phyloP scores from a whole-genome alignment of 1,140 invertebrate genomes.

The Dufourea novaeangliae region DNA sequence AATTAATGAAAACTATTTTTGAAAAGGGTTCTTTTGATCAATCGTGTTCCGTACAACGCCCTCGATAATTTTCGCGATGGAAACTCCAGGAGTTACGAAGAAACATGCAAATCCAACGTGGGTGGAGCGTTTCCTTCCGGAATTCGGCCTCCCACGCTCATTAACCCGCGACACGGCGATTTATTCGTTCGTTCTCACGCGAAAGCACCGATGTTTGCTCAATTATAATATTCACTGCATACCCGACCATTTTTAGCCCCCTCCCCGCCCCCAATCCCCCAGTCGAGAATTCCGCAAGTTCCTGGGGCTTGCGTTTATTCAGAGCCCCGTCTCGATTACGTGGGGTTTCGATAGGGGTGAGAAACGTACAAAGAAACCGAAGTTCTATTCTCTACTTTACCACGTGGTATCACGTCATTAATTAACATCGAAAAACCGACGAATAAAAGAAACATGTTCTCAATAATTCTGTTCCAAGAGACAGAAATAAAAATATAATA shows the following conservation, averaged over 20 bases:
- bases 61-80: background rate
- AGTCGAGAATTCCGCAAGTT: background rate
- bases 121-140: background rate
- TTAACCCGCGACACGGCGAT: background rate
- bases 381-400: background rate
- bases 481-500: too few relatives aligned
- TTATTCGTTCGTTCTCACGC: background rate
- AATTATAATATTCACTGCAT: slow-evolving; percentile 5
- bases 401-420: slow-evolving; percentile 4
- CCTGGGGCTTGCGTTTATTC: background rate
- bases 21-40: too few relatives aligned
- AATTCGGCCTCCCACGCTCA: background rate
- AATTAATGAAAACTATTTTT: too few relatives aligned
- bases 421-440: slow-evolving; percentile 4
- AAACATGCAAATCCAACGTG: background rate
- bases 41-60: background rate
- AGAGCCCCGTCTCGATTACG: background rate
- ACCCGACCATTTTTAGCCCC: background rate
- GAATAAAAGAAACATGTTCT: too few relatives aligned
- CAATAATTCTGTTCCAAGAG: too few relatives aligned
- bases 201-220: slow-evolving; percentile 6
- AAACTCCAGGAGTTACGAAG: background rate
- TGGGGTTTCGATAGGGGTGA: too few relatives aligned
- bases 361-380: background rate
- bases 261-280: background rate